Conservation (phyloP, 1,140 invertebrate species). For the Archivesica marissinica region DNA sequence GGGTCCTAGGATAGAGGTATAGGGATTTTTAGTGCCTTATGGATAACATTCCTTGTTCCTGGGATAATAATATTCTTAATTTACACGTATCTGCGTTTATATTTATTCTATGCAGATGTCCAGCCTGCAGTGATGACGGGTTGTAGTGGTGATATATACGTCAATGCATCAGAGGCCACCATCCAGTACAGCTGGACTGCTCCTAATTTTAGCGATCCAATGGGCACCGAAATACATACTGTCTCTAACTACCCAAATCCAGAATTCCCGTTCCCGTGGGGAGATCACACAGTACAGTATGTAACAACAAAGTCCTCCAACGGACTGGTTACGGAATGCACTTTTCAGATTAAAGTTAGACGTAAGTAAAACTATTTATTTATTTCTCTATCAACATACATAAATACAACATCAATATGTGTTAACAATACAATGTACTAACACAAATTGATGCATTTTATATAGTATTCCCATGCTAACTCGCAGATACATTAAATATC, state of each 20-base stretch:
- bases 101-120: slow-evolving; percentile 17
- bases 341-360: slow-evolving; percentile 39
- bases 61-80: not conserved
- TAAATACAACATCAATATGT: no score
- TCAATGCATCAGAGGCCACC: slow-evolving; percentile 29
- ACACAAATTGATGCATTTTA: no score
- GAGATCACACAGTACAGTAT: slow-evolving; percentile 56
- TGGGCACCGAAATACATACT: slow-evolving; percentile 28
- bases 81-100: not conserved
- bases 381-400: no score
- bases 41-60: not conserved
- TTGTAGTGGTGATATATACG: not conserved
- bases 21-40: no score
- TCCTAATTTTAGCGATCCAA: slow-evolving; percentile 55
- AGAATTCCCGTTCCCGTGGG: slow-evolving; percentile 52
- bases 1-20: no score
- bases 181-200: slow-evolving; percentile 25
- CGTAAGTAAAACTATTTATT: no score
- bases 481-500: no score
- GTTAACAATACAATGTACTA: no score
- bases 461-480: no score
- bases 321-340: slow-evolving; percentile 56
- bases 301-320: slow-evolving; percentile 54
- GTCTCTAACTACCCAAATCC: slow-evolving; percentile 44
- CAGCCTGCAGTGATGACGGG: slow-evolving; percentile 30